Conservation (phyloP, 2,797 vertebrate species). For the Lepilemur septentrionalis region DNA sequence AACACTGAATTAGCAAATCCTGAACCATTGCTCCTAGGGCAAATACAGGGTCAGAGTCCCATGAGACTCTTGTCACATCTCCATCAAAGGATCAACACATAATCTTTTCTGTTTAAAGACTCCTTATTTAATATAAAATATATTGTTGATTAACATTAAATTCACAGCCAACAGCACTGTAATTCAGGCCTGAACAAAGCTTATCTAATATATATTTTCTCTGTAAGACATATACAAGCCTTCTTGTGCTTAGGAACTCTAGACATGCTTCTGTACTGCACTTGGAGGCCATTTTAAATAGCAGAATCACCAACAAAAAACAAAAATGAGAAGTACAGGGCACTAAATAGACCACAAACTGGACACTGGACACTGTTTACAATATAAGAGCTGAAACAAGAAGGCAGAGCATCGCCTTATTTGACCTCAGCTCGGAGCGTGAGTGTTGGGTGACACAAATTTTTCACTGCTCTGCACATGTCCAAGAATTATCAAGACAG, state of each 20-base stretch:
- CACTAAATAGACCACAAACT: background rate
- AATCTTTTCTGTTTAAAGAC: background rate
- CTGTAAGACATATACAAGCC: background rate
- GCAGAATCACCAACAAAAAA: background rate
- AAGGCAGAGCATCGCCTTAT: background rate
- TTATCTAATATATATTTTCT: background rate
- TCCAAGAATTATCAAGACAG: background rate
- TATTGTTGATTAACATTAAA: background rate
- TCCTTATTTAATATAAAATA: background rate
- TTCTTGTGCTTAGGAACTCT: background rate
- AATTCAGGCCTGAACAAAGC: background rate
- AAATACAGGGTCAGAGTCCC: background rate
- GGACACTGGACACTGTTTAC: background rate
- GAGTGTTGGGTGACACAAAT: background rate
- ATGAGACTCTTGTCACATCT: background rate
- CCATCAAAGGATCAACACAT: background rate
- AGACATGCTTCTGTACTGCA: background rate
- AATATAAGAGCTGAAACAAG: background rate
- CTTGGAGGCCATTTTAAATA: background rate
- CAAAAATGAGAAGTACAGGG: background rate
- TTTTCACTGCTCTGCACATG: background rate
- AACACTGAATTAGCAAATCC: background rate
- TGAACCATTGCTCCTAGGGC: background rate
- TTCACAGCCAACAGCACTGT: background rate
- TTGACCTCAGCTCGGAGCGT: background rate